These are phyloP conservation scores for Lumbricus terrestris DNA, from an alignment of 2,888 invertebrate genomes.

Conservation along the genomic window DNA sequence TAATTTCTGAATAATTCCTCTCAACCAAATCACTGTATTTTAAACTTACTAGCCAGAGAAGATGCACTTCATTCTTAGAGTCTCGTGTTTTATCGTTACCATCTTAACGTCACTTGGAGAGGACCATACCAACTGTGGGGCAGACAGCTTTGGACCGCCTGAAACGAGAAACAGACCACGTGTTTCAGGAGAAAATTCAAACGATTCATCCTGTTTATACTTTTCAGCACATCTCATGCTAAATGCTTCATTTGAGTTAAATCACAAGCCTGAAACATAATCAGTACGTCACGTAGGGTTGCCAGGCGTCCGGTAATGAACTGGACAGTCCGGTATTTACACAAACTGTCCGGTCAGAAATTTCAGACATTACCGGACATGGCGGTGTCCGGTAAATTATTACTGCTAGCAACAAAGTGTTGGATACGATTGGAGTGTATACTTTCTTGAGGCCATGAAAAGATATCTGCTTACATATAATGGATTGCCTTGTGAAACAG, in stretches of 20 bases:
- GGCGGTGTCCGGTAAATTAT: no score
- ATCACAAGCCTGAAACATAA: not conserved
- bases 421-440: no score
- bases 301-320: no score
- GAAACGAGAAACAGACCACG: not conserved
- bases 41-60: constrained; percentile 28
- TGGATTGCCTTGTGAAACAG: no score
- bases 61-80: constrained; percentile 28
- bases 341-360: no score
- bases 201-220: not conserved
- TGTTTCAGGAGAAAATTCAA: not conserved
- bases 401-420: no score
- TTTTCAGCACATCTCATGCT: not conserved
- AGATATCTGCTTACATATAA: no score
- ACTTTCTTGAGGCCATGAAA: no score
- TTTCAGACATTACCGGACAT: no score
- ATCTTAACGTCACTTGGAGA: not conserved
- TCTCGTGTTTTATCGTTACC: constrained; percentile 22
- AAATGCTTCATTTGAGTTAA: not conserved
- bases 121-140: constrained; percentile 22
- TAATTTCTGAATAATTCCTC: not conserved
- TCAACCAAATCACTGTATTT: not conserved
- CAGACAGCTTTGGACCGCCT: constrained; percentile 7
- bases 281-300: no score
- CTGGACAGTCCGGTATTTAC: no score